A percentile compares a stretch with the other conserved stretches of the same genome.
Evolutionary conservation across 1,140 invertebrate genomes (phyloP).

Genomic region (Brachionus manjavacas): DNA sequence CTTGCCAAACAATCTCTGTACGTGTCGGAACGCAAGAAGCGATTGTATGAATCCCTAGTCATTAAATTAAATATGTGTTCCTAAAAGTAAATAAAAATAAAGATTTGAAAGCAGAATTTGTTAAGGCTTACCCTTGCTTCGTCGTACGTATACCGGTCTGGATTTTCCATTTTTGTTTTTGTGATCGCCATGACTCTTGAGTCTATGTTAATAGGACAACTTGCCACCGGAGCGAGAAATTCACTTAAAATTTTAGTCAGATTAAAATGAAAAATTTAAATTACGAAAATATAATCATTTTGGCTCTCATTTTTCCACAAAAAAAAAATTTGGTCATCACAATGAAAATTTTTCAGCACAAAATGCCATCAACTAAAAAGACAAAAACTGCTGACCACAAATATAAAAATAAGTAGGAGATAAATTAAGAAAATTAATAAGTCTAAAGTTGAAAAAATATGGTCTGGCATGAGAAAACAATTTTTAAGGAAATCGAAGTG

Average conservation of each 20-base stretch:
- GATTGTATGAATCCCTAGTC: conserved; percentile 96
- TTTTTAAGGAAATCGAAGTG: no score
- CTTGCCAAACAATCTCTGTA: conserved; percentile 59
- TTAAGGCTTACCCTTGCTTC: conserved; percentile 76
- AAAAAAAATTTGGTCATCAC: no score
- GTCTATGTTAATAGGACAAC: conserved; percentile 93
- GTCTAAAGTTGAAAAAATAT: no score
- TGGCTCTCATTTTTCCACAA: no score
- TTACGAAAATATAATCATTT: not conserved
- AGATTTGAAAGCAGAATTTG: not conserved
- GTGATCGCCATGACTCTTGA: conserved; percentile 70
- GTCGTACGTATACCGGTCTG: conserved; percentile 83
- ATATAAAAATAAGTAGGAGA: no score
- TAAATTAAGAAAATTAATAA: no score
- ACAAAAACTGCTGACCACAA: no score
- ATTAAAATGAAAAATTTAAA: not conserved
- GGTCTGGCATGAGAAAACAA: no score
- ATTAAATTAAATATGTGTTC: conserved; percentile 98
- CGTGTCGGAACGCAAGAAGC: conserved; percentile 95
- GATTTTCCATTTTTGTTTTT: conserved; percentile 68
- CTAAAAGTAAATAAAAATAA: conserved; percentile 59
- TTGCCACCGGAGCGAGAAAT: conserved; percentile 84
- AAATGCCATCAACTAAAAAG: no score
- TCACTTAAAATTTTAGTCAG: conserved; percentile 62
- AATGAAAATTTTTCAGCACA: no score